These are phyloP conservation scores for Malurus splendens DNA, from an alignment of 2,797 vertebrate genomes.

Conservation along the genomic window DNA sequence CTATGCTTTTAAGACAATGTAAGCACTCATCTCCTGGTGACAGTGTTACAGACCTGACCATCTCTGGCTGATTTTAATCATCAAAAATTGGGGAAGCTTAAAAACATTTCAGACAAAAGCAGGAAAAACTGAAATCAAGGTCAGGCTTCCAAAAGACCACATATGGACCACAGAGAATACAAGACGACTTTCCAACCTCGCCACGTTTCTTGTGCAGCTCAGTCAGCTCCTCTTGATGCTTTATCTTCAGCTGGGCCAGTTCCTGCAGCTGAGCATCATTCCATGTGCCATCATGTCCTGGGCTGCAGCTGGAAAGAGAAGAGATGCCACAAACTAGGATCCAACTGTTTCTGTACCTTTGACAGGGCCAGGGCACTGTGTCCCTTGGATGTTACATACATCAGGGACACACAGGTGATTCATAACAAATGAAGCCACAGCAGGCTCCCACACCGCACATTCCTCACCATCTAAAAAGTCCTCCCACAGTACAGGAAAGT, in stretches of 20 bases:
- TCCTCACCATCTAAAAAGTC: neutral
- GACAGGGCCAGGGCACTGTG: neutral
- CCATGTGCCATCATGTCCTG: slow-evolving; percentile 75
- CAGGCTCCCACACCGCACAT: neutral
- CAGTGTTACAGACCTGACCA: neutral
- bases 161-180: neutral
- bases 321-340: neutral
- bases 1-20: neutral
- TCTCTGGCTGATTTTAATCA: neutral
- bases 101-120: neutral
- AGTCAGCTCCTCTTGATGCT: slow-evolving; percentile 92
- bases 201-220: slow-evolving; percentile 96
- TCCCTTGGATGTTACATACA: neutral
- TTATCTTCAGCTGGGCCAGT: slow-evolving; percentile 89
- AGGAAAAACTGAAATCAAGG: neutral
- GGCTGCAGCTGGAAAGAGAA: slow-evolving; percentile 62
- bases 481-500: neutral
- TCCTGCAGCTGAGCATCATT: slow-evolving; percentile 86
- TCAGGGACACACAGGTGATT: neutral
- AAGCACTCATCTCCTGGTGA: neutral
- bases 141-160: neutral
- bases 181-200: slow-evolving; percentile 74
- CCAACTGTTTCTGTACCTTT: neutral
- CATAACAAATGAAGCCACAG: neutral
- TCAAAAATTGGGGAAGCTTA: neutral